phyloP scores from a whole-genome alignment of 1,140 invertebrate species.

The Maniola jurtina region DNA sequence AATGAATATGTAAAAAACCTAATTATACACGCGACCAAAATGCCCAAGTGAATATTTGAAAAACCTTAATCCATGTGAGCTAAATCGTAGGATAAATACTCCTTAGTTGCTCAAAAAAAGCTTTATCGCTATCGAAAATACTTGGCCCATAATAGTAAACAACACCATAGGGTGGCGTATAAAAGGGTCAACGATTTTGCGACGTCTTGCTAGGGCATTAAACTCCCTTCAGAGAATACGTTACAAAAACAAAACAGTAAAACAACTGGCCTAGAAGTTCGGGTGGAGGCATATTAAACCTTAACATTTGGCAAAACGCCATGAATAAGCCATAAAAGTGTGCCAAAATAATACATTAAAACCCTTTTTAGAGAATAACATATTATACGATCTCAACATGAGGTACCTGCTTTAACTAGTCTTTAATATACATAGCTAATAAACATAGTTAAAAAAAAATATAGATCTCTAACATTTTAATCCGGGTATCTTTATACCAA shows the following conservation, averaged over 20 bases:
- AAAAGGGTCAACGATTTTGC: conserved; percentile 60
- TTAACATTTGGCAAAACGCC: conserved; percentile 61
- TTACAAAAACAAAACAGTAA: conserved; percentile 34
- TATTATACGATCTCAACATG: conserved; percentile 21
- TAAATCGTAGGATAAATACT: too few relatives aligned
- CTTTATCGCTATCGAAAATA: background rate
- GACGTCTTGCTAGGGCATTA: conserved; percentile 70
- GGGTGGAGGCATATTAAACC: conserved; percentile 58
- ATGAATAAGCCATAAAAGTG: conserved; percentile 52
- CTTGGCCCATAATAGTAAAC: conserved; percentile 47
- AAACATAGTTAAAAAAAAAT: too few relatives aligned
- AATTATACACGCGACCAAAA: too few relatives aligned
- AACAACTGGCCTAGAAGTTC: conserved; percentile 64
- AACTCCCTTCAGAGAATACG: conserved; percentile 51
- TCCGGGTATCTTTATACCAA: too few relatives aligned
- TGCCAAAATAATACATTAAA: conserved; percentile 72
- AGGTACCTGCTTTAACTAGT: too few relatives aligned
- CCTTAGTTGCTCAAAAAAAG: too few relatives aligned
- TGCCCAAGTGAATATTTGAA: too few relatives aligned
- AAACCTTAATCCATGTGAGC: too few relatives aligned
- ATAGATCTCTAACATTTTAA: too few relatives aligned
- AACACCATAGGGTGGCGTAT: conserved; percentile 62
- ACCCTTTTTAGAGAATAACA: conserved; percentile 53
- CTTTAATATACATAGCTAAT: too few relatives aligned
- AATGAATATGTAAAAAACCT: too few relatives aligned